phyloP scores from a whole-genome alignment of 1,140 invertebrate genomes.

The Saccostrea echinata region DNA sequence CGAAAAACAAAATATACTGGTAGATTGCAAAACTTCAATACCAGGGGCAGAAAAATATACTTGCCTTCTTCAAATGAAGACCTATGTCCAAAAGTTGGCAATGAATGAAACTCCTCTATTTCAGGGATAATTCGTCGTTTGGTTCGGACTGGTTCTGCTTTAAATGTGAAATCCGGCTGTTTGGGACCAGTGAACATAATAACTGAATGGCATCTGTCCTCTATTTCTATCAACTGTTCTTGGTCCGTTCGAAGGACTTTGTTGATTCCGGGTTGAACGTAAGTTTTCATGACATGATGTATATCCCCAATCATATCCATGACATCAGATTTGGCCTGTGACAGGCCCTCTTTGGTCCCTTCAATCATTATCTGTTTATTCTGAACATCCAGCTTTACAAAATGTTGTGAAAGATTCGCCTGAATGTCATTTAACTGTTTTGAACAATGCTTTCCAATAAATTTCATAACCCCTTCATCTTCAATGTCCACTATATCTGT shows the following conservation, averaged over 20 bases:
- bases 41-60: neutral
- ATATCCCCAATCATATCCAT: neutral
- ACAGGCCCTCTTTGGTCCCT: slow-evolving; percentile 22
- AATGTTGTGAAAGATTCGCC: neutral
- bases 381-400: neutral
- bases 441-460: slow-evolving; percentile 40
- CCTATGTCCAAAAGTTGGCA: neutral
- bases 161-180: neutral
- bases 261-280: slow-evolving; percentile 17
- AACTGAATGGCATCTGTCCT: neutral
- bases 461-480: slow-evolving; percentile 21
- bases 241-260: slow-evolving; percentile 3
- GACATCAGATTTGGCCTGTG: slow-evolving; percentile 7
- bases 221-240: neutral
- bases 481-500: slow-evolving; percentile 26
- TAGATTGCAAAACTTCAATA: neutral
- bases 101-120: neutral
- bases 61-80: neutral
- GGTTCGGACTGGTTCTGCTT: neutral
- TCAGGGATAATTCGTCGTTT: neutral
- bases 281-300: neutral
- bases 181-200: slow-evolving; percentile 25
- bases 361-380: neutral
- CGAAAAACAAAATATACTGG: too few relatives aligned
- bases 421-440: slow-evolving; percentile 7